A percentile compares a stretch with the other conserved stretches of the same genome.
These are phyloP conservation scores for Drosophila putrida DNA, from an alignment of 2,888 invertebrate genomes.

Conservation along the genomic window DNA sequence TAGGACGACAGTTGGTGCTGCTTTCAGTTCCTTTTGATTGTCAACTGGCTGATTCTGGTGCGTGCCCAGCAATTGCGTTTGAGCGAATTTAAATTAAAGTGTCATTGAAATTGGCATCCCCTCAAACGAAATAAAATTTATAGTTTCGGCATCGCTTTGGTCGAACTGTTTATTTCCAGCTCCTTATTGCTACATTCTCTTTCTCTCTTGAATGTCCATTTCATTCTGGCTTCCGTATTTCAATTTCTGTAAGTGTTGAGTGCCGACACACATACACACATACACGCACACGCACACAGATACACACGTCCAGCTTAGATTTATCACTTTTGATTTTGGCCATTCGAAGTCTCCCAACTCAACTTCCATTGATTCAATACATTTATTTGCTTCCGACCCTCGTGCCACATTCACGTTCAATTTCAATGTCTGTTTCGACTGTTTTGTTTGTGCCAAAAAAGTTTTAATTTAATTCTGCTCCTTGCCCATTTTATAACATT, in stretches of 20 bases:
- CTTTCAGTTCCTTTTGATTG: conserved; percentile 56
- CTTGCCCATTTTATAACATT: conserved; percentile 64
- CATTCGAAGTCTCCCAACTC: conserved; percentile 13
- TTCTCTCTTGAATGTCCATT: conserved; percentile 22
- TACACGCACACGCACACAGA: conserved; percentile 52
- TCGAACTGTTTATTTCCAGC: conserved; percentile 50
- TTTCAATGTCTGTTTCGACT: conserved; percentile 27
- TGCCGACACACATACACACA: conserved; percentile 55
- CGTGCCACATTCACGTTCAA: conserved; percentile 12
- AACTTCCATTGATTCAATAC: conserved; percentile 77
- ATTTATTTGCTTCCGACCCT: conserved; percentile 67
- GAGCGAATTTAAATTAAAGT: conserved; percentile 83
- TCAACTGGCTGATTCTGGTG: conserved; percentile 52
- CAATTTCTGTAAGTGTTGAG: conserved; percentile 72
- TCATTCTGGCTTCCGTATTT: conserved; percentile 48
- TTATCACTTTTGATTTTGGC: conserved; percentile 79
- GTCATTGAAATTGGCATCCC: conserved; percentile 80
- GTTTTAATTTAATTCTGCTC: conserved; percentile 71
- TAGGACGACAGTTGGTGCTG: conserved; percentile 25
- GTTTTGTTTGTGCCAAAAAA: conserved; percentile 54
- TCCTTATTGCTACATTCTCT: conserved; percentile 31
- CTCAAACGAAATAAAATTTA: conserved; percentile 80
- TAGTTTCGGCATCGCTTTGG: conserved; percentile 65
- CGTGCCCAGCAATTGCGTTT: conserved; percentile 75
- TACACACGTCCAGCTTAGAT: conserved; percentile 75